Percentiles rank a stretch among this genome's conserved stretches.
Conservation (phyloP, 2,797 vertebrate species). For the Sitta carolinensis region DNA sequence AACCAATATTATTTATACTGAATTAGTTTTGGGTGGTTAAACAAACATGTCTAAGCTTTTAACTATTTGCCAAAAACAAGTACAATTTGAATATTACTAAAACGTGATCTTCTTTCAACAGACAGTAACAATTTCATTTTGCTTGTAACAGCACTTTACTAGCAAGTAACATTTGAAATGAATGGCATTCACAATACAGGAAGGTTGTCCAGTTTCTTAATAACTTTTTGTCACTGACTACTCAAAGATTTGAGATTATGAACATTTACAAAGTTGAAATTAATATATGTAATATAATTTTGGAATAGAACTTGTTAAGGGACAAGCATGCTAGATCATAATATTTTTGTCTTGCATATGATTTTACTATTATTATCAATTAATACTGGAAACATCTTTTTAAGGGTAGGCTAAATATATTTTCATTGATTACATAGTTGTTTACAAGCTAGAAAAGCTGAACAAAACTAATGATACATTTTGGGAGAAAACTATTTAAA, state of each 20-base stretch:
- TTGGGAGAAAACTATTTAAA: constrained; percentile 34
- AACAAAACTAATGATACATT: constrained; percentile 39
- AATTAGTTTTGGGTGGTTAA: constrained; percentile 52
- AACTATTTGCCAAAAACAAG: constrained; percentile 72
- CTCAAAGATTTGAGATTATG: constrained; percentile 40
- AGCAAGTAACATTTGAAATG: constrained; percentile 43
- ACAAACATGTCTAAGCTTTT: constrained; percentile 53
- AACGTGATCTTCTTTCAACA: constrained; percentile 46
- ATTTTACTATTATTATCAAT: constrained; percentile 60
- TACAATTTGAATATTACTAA: constrained; percentile 55
- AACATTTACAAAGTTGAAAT: constrained; percentile 62
- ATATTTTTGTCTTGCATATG: constrained; percentile 66
- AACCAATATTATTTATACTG: constrained; percentile 69
- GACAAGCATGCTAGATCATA: constrained; percentile 57
- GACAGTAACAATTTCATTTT: constrained; percentile 54
- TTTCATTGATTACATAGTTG: constrained; percentile 60
- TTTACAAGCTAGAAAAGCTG: constrained; percentile 45
- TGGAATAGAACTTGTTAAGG: constrained; percentile 60
- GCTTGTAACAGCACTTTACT: constrained; percentile 71
- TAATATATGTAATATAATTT: constrained; percentile 61
- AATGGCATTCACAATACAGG: constrained; percentile 31
- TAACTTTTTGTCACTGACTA: constrained; percentile 28
- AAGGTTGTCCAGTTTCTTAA: constrained; percentile 9
- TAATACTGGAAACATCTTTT: constrained; percentile 44
- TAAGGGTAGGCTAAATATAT: constrained; percentile 61